These are phyloP conservation scores for Ormyrus rosae DNA, from an alignment of 2,888 invertebrate species.

Conservation along the genomic window DNA sequence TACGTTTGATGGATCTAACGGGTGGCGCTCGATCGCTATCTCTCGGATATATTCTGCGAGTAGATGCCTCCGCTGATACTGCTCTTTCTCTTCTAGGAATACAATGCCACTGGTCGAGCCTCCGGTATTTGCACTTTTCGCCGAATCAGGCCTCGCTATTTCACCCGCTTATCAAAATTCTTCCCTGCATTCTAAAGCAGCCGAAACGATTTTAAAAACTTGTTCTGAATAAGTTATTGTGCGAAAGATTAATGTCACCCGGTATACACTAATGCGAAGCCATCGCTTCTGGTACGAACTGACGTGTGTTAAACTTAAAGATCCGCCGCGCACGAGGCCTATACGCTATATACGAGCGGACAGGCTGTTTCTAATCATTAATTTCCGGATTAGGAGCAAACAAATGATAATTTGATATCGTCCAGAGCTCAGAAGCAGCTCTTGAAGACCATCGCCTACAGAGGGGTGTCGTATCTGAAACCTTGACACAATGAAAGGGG, in stretches of 20 bases:
- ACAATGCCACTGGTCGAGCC: background rate
- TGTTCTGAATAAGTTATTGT: background rate
- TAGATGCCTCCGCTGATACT: slow-evolving; percentile 9
- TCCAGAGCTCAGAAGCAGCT: slow-evolving; percentile 51
- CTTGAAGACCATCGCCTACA: slow-evolving; percentile 1
- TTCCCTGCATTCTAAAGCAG: no score
- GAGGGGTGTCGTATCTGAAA: slow-evolving; percentile 4
- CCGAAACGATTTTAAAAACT: no score
- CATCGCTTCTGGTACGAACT: slow-evolving; percentile 56
- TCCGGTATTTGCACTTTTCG: slow-evolving; percentile 5
- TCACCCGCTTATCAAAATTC: no score
- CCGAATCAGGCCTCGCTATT: background rate
- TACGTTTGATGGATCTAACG: slow-evolving; percentile 71
- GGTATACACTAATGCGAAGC: slow-evolving; percentile 59
- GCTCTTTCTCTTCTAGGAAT: slow-evolving; percentile 6
- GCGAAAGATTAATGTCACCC: slow-evolving; percentile 60
- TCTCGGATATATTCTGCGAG: slow-evolving; percentile 26
- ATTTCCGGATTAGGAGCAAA: slow-evolving; percentile 74
- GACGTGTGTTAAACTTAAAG: slow-evolving; percentile 68
- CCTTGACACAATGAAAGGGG: slow-evolving; percentile 4
- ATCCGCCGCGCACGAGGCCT: slow-evolving; percentile 67
- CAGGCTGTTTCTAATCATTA: slow-evolving; percentile 72
- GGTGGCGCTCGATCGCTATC: slow-evolving; percentile 55
- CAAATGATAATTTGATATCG: slow-evolving; percentile 75
- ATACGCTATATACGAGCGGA: slow-evolving; percentile 58